Base-by-base conservation (phyloP, 2,888 invertebrate genomes). In the Scaeva pyrastri region DNA sequence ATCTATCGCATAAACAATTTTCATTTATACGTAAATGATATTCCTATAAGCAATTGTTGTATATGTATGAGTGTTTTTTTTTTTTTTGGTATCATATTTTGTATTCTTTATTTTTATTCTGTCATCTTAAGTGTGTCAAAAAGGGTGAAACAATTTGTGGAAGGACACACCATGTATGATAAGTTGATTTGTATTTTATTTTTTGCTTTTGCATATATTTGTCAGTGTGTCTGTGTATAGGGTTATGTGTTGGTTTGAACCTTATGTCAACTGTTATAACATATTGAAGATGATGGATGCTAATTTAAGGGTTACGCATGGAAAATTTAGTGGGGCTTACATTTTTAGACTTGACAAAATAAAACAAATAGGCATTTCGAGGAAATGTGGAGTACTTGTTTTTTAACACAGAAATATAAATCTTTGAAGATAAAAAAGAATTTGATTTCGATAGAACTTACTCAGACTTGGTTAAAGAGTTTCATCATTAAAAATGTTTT, bases 1-100 rank as follows among this genome's bases (percentile, higher is more conserved):
- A 74, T 81, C 77, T 78, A 77, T 77, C 81, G 71, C 77, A 86
- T 86, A 82, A 86, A 82, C 81, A 82, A 81, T 77, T 81, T 86
- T 86, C 64, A 82, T 86, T 86, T 86, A 68, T 68, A 68, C 68
- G 50, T 68, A 81, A 81, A 86, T 82, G 75, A 77, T 77, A 77
- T 70, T 70, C 77, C 71, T 41, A 31, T 31, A 70, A 64, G 77
- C 82, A 82, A 86, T 86, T 86, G 77, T 78, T 81, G 71, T 86
- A 62, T 82, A 82, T 66, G 14, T 60, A 79, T 62, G 60, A 72
- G 73, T 36, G 41, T 14, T 36, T 36, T 14, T 56, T 31, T 36
- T 19, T 16, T 16, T 31, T 21, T 79, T 70, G 71, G 10, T 31
- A 2, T 36, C 2, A n/a, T 26, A 23, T n/a, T 62, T 26, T 41